Percentiles rank a stretch among this genome's conserved stretches.
Conservation (phyloP, 2,888 invertebrate species). For the Callyntrura sp. region DNA sequence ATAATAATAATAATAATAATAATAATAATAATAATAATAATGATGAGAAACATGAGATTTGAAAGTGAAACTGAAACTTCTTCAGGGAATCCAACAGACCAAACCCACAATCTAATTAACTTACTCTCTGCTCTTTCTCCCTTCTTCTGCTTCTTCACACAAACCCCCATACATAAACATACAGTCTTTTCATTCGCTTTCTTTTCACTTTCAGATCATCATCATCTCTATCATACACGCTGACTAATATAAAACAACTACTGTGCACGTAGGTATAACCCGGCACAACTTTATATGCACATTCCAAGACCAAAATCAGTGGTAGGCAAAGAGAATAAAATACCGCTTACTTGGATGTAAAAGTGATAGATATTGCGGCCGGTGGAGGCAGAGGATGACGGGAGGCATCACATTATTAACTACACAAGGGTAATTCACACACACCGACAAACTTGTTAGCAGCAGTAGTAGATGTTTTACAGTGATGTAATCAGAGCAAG, state of each 20-base stretch:
- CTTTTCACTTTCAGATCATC: conserved; percentile 13
- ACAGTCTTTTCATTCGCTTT: conserved; percentile 19
- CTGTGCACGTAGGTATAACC: background rate
- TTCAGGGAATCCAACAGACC: conserved; percentile 79
- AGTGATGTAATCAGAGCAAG: conserved; percentile 11
- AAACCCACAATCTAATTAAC: conserved; percentile 81
- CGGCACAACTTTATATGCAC: conserved; percentile 13
- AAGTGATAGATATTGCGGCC: background rate
- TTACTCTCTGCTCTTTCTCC: conserved; percentile 74
- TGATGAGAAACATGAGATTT: conserved; percentile 81
- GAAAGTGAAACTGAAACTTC: conserved; percentile 80
- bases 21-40: conserved; percentile 62
- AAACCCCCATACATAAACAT: conserved; percentile 13
- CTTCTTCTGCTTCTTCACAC: conserved; percentile 47
- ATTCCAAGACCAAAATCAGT: conserved; percentile 34
- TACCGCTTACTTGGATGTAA: background rate
- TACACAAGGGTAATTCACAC: conserved; percentile 17
- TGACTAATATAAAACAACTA: conserved; percentile 38
- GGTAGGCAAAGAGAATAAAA: background rate
- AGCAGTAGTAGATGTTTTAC: background rate
- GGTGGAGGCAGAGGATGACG: conserved; percentile 13
- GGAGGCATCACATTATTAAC: conserved; percentile 26
- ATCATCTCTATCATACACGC: background rate
- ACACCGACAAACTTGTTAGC: background rate
- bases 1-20: no score